A percentile compares a stretch with the other conserved stretches of the same genome.
Evolutionary conservation across 2,888 invertebrate species (phyloP).

Genomic region (Gordius sp.): DNA sequence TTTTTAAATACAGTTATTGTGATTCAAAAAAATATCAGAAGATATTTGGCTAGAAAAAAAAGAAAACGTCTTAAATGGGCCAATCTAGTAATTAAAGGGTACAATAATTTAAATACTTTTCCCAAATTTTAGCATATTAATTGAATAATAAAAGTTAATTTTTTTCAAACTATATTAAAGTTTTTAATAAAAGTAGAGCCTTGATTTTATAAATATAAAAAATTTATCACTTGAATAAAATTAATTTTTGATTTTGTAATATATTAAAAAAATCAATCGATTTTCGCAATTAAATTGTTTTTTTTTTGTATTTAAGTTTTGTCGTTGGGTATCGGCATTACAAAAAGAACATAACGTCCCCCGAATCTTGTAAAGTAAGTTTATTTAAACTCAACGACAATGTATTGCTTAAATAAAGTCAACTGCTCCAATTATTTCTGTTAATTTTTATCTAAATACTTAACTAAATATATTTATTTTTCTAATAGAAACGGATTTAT

Average conservation of each 20-base stretch:
- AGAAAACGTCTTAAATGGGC: neutral
- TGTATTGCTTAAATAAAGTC: neutral
- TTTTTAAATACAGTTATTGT: slow-evolving; percentile 9
- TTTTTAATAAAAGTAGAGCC: too few relatives aligned
- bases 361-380: slow-evolving; percentile 11
- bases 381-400: neutral
- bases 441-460: too few relatives aligned
- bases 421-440: too few relatives aligned
- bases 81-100: slow-evolving; percentile 5
- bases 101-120: too few relatives aligned
- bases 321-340: slow-evolving; percentile 11
- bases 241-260: too few relatives aligned
- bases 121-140: neutral
- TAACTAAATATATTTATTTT: too few relatives aligned
- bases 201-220: too few relatives aligned
- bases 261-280: neutral
- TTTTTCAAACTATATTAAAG: too few relatives aligned
- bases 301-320: neutral
- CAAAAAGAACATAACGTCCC: neutral
- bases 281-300: too few relatives aligned
- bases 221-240: too few relatives aligned
- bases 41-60: neutral
- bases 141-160: neutral
- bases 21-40: neutral
- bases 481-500: too few relatives aligned